Evolutionary conservation across 2,797 vertebrate species (phyloP), one percentile per base, ranked within the genome.

Genomic region (Micropoecilia bifurca): DNA sequence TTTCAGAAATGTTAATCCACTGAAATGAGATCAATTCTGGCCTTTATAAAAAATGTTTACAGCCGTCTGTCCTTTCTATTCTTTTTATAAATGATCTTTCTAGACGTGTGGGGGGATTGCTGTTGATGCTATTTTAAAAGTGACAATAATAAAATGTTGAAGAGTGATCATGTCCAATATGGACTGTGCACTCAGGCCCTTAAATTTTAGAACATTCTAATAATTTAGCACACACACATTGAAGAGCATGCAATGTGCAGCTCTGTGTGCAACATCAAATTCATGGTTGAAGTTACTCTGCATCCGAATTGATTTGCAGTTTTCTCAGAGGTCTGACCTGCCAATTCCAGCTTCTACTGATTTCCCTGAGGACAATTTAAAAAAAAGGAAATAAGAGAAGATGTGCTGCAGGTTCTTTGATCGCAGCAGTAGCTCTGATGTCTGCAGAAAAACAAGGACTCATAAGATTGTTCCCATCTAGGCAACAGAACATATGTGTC

Each of bases 1-100:
- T 53, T 76, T 75, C 59, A 77, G 75, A 47, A 46, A 46, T 82
- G 80, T 57, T 28, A 57, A 77, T 46, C 41, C 53, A 28, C 3
- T n/a, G 25, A 4, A 41, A 39, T n/a, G 8, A 39, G 33, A 36
- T 16, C 61, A 39, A 6, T 36, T 18, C 30, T 30, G 28, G 16
- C 28, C 59, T 63, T 20, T 6, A 71, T 71, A 39, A 48, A 75
- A 75, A 83, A 66, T 53, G 20, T 55, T 83, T 74, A 22, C 33
- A 46, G 13, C 28, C 79, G 50, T 75, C 63, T 36, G 45, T 48
- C 28, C 8, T 33, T 66, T 39, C 18, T 25, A 18, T 33, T 36
- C 13, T 2, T 16, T 18, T 7, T 12, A 41, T 22, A 8, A 14
- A 10, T 39, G 20, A 66, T 66, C 7, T 66, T 66, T 20, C 63